Conservation (phyloP, 2,888 invertebrate genomes). For the Dasysyrphus albostriatus region DNA sequence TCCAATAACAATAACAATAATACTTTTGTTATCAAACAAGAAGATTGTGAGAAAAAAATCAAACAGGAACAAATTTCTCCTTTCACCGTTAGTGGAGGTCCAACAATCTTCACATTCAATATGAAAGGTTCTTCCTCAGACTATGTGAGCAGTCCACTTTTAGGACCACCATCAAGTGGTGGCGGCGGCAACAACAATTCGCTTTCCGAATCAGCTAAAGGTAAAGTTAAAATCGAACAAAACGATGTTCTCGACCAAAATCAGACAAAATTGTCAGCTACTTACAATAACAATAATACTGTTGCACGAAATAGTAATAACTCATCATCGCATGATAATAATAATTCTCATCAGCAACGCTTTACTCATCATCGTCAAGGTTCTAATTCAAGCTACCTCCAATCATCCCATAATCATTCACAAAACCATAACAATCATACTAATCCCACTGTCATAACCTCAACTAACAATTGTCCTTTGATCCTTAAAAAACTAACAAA, state of each 20-base stretch:
- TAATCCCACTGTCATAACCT: conserved; percentile 74
- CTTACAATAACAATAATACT: conserved; percentile 60
- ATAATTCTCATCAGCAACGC: conserved; percentile 79
- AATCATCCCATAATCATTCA: conserved; percentile 67
- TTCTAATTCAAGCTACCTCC: conserved; percentile 48
- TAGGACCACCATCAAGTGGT: conserved; percentile 34
- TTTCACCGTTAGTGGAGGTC: conserved; percentile 79
- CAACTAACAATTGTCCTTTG: conserved; percentile 74
- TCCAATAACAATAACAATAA: conserved; percentile 40
- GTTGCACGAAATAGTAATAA: conserved; percentile 68
- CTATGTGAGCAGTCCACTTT: conserved; percentile 49
- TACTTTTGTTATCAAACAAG: conserved; percentile 64
- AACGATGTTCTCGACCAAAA: conserved; percentile 47
- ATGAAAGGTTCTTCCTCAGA: conserved; percentile 73
- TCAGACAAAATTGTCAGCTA: conserved; percentile 61
- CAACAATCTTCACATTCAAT: conserved; percentile 82
- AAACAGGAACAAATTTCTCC: conserved; percentile 83
- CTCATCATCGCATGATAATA: conserved; percentile 67
- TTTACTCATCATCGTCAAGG: conserved; percentile 70
- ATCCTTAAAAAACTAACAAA: conserved; percentile 58
- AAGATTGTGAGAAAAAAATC: conserved; percentile 80
- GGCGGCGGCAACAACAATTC: conserved; percentile 9
- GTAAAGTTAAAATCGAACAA: conserved; percentile 65
- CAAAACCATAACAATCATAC: conserved; percentile 64
- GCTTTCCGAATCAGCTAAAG: conserved; percentile 61